phyloP scores from a whole-genome alignment of 2,113 vertebrate species.

The Cyrtonyx montezumae region DNA sequence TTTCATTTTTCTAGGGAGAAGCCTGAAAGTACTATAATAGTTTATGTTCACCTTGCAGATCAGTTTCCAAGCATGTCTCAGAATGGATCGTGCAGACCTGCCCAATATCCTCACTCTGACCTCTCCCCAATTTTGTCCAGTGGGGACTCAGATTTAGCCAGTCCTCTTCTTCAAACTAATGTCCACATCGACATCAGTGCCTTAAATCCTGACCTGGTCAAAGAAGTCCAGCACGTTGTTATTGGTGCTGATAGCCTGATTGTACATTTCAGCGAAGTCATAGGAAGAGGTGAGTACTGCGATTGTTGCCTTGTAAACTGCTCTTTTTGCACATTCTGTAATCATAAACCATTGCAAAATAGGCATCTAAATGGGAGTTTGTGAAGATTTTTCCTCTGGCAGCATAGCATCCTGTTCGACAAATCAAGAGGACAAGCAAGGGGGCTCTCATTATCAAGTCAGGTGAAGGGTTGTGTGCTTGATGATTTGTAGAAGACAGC shows the following conservation, averaged over 20 bases:
- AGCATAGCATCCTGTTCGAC: not conserved
- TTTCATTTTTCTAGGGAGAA: not conserved
- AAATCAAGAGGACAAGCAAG: not conserved
- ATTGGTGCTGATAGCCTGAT: constrained; percentile 92
- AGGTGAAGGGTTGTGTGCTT: not conserved
- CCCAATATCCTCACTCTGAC: constrained; percentile 88
- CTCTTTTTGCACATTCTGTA: not conserved
- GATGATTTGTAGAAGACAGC: not conserved
- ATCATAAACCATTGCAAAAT: not conserved
- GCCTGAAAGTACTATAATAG: not conserved
- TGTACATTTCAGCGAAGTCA: constrained; percentile 92
- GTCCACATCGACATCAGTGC: constrained; percentile 92
- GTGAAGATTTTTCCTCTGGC: not conserved
- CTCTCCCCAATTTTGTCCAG: constrained; percentile 88
- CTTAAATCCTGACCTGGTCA: constrained; percentile 94
- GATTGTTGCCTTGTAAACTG: not conserved
- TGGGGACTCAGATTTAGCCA: constrained; percentile 90
- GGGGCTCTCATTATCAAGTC: not conserved
- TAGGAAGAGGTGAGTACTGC: constrained; percentile 91
- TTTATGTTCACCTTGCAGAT: constrained; percentile 81
- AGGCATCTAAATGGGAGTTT: not conserved
- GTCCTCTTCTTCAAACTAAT: constrained; percentile 88
- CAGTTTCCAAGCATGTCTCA: constrained; percentile 90
- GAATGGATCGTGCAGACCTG: constrained; percentile 86
- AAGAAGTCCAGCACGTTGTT: constrained; percentile 94